Base-by-base conservation (phyloP, 2,113 vertebrate species). In the Saccopteryx bilineata region DNA sequence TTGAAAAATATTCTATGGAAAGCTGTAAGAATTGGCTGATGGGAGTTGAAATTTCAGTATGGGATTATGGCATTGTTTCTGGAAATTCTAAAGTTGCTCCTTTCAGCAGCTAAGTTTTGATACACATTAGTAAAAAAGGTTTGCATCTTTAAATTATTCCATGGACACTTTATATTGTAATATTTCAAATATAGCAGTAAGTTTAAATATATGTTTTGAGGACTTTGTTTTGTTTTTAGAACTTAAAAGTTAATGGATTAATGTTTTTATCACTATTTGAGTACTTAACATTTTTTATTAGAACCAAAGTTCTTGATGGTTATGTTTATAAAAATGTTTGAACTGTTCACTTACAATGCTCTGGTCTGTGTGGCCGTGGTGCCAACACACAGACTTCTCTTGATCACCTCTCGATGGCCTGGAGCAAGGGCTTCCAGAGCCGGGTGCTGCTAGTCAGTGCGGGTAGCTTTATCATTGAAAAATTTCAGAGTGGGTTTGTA, bases 71-170 rank as follows among this genome's bases (percentile, higher is more conserved):
- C 24, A 21, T 84, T 52, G 50, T 71, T 95, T 93, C 87, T 39
- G 24, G 10, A 84, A 71, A 75, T 58, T 33, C 75, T 80, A 5
- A 12, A 19, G 87, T 87, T 94, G 93, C 91, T 91, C 11, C 87
- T 80, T 68, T 33, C 33, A 93, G 95, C 96, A 92, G 60, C 96
- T 93, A 6, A 76, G 15, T 9, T 12, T 50, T 85, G 88, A 78
- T 50, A 24, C 46, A 80, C 21, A 39, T 39, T 65, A 19, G 68
- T 39, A 93, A 93, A 96, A 95, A 96, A 95, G 97, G 97, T 95
- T 56, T 97, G 97, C 97, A 96, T 97, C 97, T 98, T 97, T 96
- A 96, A 75, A 52, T 82, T 69, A 48, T 33, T 87, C 75, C 52
- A 60, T 66, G 90, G 83, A 96, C n/a, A 87, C 46, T 94, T 84